These are phyloP conservation scores for Muscicapa comitata DNA, from an alignment of 2,797 vertebrate species.

Conservation along the genomic window DNA sequence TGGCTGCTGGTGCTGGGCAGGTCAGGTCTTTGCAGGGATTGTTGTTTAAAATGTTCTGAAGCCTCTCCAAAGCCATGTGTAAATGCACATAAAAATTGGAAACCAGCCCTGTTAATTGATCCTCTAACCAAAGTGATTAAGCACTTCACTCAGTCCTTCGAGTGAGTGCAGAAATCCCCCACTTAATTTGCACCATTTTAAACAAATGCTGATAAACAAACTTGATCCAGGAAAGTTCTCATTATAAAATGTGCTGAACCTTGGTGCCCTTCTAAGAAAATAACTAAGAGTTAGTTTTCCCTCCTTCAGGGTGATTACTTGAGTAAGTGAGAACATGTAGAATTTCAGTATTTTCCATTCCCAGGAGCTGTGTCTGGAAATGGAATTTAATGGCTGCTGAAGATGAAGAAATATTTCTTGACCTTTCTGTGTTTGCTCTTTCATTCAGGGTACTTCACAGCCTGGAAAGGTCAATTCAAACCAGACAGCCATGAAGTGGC, in stretches of 20 bases:
- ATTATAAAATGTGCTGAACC: neutral
- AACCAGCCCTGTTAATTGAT: neutral
- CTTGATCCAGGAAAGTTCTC: neutral
- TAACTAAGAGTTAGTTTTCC: neutral
- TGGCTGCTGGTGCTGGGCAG: neutral
- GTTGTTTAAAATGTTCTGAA: neutral
- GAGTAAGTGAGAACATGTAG: neutral
- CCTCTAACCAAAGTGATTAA: neutral
- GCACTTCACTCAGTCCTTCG: neutral
- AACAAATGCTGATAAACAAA: neutral
- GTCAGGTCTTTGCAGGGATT: neutral
- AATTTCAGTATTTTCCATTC: neutral
- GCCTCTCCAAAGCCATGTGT: neutral
- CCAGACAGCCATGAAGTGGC: neutral
- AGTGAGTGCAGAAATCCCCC: neutral
- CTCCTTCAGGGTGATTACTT: neutral
- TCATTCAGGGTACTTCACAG: constrained; percentile 8
- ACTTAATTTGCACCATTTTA: neutral
- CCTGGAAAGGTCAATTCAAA: constrained; percentile 41
- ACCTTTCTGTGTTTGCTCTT: constrained; percentile 20
- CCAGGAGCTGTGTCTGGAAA: neutral
- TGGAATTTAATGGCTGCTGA: neutral
- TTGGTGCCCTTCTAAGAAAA: neutral
- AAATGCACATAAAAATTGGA: neutral
- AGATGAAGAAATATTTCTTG: constrained; percentile 44